Evolutionary conservation across 2,797 vertebrate species (phyloP).

Genomic region (Chaenodraco wilsoni): DNA sequence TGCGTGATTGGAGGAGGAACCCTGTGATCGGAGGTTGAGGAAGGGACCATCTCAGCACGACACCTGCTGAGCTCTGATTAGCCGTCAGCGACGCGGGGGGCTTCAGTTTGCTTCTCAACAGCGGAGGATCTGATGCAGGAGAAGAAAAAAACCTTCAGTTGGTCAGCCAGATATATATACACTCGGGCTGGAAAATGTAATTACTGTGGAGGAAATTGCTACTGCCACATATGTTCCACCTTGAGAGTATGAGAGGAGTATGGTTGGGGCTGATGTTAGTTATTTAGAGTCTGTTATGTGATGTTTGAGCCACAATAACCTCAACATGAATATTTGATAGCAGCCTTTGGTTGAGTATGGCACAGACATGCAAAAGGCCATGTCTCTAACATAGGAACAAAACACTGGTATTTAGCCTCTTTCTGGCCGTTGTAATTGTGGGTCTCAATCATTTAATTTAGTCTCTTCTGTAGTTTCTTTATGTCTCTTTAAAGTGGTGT

Average conservation of each 20-base stretch:
- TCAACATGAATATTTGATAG: neutral
- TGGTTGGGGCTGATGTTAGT: neutral
- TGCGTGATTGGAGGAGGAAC: constrained; percentile 89
- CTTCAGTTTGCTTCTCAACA: constrained; percentile 65
- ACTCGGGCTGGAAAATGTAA: constrained; percentile 37
- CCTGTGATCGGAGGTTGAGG: constrained; percentile 82
- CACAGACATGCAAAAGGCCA: too few relatives aligned
- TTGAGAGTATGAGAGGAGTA: constrained; percentile 10
- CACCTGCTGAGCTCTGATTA: constrained; percentile 84
- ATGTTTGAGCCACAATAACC: neutral
- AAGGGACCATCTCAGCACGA: constrained; percentile 88
- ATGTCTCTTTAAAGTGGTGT: neutral
- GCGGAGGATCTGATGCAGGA: constrained; percentile 64
- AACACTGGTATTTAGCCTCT: too few relatives aligned
- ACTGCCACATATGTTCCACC: constrained; percentile 40
- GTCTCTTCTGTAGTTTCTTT: too few relatives aligned
- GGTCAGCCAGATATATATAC: constrained; percentile 18
- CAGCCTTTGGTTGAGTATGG: too few relatives aligned
- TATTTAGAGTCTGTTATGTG: neutral
- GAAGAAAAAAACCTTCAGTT: constrained; percentile 37
- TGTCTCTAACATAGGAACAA: too few relatives aligned
- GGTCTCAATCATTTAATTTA: too few relatives aligned
- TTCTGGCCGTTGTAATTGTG: too few relatives aligned
- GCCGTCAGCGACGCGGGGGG: constrained; percentile 86
- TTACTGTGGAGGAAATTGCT: constrained; percentile 44